Base-by-base conservation (phyloP, 2,113 vertebrate genomes). In the Oreochromis niloticus region DNA sequence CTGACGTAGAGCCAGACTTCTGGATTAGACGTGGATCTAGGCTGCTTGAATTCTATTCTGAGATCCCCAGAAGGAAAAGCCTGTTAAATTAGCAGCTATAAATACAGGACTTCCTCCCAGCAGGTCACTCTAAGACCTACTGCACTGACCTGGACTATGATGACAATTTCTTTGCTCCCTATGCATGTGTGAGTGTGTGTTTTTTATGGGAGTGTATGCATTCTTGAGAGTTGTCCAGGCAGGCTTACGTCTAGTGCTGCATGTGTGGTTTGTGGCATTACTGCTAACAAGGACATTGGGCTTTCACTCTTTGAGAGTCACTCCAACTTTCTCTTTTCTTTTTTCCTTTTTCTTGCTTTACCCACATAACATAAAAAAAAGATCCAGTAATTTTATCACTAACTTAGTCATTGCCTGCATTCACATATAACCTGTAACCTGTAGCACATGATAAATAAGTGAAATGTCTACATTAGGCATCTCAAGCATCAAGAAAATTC, bases 51-150 rank as follows among this genome's bases (percentile, higher is more conserved):
- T 75, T 87, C 94, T 96, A 95, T 95, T 94, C 86, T 90, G 63
- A 93, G 92, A 90, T 91, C 73, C 93, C 92, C 94, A 90, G 75
- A 90, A 92, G 92, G 91, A 89, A 89, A 95, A 87, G 92, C 85
- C 85, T 89, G 94, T 88, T 95, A 90, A 94, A 94, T 93, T 93
- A 90, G 91, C 86, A 27, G 85, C 95, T 95, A 93, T 93, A 94
- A 95, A 95, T 95, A 94, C 89, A 61, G 54, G 71, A 91, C 87
- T 57, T 91, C 88, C 55, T 90, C 82, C 30, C 48, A 73, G 82
- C 85, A 52, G 92, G 91, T 91, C 93, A 93, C 55, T 86, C 54
- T 84, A 59, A 91, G 57, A 87, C 80, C 89, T 24, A 11, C 87
- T 85, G 80, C 79, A 85, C 59, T 2, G 27, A 84, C 66, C 63